Percentiles rank a stretch among this genome's conserved stretches.
These are phyloP conservation scores for Arenaria interpres DNA, from an alignment of 2,113 vertebrate genomes.

Conservation along the genomic window DNA sequence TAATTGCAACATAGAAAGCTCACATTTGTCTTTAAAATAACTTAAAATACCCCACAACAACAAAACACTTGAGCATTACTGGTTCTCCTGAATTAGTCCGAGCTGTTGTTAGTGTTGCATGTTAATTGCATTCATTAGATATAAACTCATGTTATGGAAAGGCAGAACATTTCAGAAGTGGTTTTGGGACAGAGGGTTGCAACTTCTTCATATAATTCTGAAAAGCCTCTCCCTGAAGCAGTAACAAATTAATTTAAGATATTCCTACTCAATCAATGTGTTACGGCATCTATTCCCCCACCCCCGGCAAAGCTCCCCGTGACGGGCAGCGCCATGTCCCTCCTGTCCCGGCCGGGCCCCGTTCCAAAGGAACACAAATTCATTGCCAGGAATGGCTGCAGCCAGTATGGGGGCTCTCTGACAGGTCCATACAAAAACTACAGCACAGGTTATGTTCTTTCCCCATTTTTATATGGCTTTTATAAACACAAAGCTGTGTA, in stretches of 20 bases:
- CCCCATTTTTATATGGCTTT: not conserved
- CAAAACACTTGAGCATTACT: accelerated
- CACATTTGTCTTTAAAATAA: not conserved
- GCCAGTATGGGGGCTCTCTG: not conserved
- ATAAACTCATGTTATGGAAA: accelerated
- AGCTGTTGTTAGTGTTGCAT: accelerated
- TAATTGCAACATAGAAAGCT: not conserved
- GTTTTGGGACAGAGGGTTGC: not conserved
- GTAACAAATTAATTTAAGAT: not conserved
- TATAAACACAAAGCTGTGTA: accelerated
- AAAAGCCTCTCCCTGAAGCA: not conserved
- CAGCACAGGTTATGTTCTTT: accelerated
- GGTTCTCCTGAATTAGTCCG: not conserved
- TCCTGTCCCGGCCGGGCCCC: not conserved
- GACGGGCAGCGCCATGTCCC: accelerated
- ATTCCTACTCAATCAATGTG: not conserved
- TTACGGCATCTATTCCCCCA: accelerated
- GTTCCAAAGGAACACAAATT: not conserved
- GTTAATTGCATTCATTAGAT: too few relatives aligned
- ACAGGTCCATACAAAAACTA: too few relatives aligned
- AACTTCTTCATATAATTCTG: not conserved
- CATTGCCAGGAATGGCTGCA: accelerated
- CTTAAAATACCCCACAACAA: accelerated
- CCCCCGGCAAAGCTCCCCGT: accelerated
- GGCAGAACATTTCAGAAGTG: not conserved